These are phyloP conservation scores for Eleginops maclovinus DNA, from an alignment of 2,113 vertebrate genomes.

Conservation along the genomic window DNA sequence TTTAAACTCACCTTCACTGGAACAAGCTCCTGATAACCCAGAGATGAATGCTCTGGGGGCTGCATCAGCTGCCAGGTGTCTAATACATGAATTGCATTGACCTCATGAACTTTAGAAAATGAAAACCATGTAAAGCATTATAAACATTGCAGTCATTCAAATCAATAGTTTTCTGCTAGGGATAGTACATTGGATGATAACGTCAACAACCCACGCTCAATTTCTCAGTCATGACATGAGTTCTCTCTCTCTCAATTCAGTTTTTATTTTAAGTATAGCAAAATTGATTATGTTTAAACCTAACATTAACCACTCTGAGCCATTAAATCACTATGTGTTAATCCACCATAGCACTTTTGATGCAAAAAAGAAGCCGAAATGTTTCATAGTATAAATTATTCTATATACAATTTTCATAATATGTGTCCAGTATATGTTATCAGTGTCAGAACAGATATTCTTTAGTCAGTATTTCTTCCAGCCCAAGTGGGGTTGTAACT, in stretches of 20 bases:
- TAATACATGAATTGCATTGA: neutral
- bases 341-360: neutral
- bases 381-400: neutral
- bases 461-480: slow-evolving; percentile 15
- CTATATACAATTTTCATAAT: neutral
- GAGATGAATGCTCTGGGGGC: no score
- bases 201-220: neutral
- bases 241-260: neutral
- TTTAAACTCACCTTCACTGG: slow-evolving; percentile 15
- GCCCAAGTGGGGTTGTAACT: slow-evolving; percentile 6
- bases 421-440: slow-evolving; percentile 3
- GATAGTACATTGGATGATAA: neutral
- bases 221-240: neutral
- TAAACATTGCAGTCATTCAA: neutral
- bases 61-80: slow-evolving; percentile 27
- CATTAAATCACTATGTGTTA: neutral
- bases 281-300: neutral
- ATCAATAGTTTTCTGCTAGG: neutral
- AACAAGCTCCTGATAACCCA: slow-evolving; percentile 27
- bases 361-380: neutral
- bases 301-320: neutral
- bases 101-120: slow-evolving; percentile 4
- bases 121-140: neutral
- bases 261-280: neutral
- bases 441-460: slow-evolving; percentile 12